Percentiles rank a stretch among this genome's conserved stretches.
Conservation (phyloP, 1,140 invertebrate species). For the Fopius arisanus region DNA sequence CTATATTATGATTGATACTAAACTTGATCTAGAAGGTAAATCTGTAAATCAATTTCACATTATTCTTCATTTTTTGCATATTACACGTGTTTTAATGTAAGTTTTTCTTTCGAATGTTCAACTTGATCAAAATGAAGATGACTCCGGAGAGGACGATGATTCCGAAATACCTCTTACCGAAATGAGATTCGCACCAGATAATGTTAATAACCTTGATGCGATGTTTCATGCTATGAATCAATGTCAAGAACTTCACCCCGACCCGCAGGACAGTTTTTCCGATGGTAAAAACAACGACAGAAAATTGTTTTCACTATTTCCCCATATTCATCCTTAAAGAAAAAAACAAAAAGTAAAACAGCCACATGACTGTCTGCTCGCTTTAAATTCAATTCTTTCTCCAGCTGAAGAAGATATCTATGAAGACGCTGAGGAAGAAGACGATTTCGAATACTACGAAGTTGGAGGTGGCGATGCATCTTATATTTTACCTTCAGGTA, state of each 20-base stretch:
- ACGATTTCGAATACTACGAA: conserved; percentile 56
- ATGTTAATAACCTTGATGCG: conserved; percentile 67
- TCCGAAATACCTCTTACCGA: conserved; percentile 67
- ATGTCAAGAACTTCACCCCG: conserved; percentile 75
- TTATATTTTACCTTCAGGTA: conserved; percentile 56
- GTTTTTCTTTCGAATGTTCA: conserved; percentile 42
- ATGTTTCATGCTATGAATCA: conserved; percentile 76
- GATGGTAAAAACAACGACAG: conserved; percentile 51
- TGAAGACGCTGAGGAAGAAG: conserved; percentile 64
- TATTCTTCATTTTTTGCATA: not conserved
- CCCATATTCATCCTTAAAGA: no score
- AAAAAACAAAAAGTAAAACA: no score
- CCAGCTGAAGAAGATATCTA: conserved; percentile 63
- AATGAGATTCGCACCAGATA: conserved; percentile 74
- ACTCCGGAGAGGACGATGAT: conserved; percentile 64
- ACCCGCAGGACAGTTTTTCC: conserved; percentile 68
- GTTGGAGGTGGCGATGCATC: conserved; percentile 52
- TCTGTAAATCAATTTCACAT: not conserved
- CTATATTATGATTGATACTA: conserved; percentile 75
- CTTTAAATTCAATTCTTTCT: not conserved
- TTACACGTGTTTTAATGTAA: not conserved
- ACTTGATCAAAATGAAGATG: conserved; percentile 47
- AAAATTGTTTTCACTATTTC: not conserved
- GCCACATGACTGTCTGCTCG: no score
- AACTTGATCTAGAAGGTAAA: conserved; percentile 67